Conservation (phyloP, 2,113 vertebrate genomes). For the Colistium nudipinnis region DNA sequence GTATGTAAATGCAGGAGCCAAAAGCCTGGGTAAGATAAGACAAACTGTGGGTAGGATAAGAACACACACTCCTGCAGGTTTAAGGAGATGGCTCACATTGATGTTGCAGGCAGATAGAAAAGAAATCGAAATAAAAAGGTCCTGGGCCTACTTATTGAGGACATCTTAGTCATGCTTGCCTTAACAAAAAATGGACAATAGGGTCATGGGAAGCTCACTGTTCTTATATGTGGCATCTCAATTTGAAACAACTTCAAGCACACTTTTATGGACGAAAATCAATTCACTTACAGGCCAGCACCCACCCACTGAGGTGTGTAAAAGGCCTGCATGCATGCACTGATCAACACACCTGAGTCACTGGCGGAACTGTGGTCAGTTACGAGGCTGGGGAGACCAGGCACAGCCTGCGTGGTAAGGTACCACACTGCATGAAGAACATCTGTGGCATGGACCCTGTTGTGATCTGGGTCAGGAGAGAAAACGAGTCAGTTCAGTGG, state of each 20-base stretch:
- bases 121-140: slow-evolving; percentile 21
- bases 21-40: slow-evolving; percentile 59
- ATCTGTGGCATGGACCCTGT: slow-evolving; percentile 96
- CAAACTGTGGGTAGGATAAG: slow-evolving; percentile 52
- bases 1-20: slow-evolving; percentile 45
- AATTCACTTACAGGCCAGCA: background rate
- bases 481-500: slow-evolving; percentile 22
- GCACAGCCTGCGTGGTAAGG: slow-evolving; percentile 94
- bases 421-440: slow-evolving; percentile 99
- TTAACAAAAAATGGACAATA: slow-evolving; percentile 12
- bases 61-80: slow-evolving; percentile 48
- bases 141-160: slow-evolving; percentile 29
- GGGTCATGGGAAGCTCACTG: background rate
- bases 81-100: slow-evolving; percentile 32
- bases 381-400: slow-evolving; percentile 89
- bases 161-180: background rate
- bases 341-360: slow-evolving; percentile 86
- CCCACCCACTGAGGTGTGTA: background rate
- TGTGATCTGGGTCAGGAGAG: slow-evolving; percentile 88
- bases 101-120: slow-evolving; percentile 27
- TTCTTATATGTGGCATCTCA: slow-evolving; percentile 3
- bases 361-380: slow-evolving; percentile 88
- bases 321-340: too few relatives aligned
- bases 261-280: background rate
- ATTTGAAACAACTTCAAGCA: background rate